Base-by-base conservation (phyloP, 2,113 vertebrate genomes). In the Takifugu flavidus region DNA sequence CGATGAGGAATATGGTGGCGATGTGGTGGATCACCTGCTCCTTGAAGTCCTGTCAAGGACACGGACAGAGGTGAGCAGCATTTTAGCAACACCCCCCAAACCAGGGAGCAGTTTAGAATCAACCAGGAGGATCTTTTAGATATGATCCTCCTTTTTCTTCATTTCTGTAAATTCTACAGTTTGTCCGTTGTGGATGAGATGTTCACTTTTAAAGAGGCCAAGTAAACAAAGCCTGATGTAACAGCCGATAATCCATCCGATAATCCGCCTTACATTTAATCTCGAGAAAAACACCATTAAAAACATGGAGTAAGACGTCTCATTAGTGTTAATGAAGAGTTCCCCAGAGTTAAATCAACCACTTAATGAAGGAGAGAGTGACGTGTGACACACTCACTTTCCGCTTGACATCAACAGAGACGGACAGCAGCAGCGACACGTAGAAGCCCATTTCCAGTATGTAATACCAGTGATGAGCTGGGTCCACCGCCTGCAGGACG, bases 1-100 rank as follows among this genome's bases (percentile, higher is more conserved):
- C 59, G 20, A 98, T 92, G 56, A 98, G 92, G 82, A 90, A 80
- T 68, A 98, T 88, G 65, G 96, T 94, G 65, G 92, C 91, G 10
- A 92, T 91, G 44, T 96, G 94, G 85, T 96, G 94, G 60, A 95
- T 53, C 12, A 96, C 90, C 82, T 98, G 96, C 73, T 95, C 93
- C 67, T 89, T 94, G 71, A 96, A 94, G 72, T 98, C 96, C 96
- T 98, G 77, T 26, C 6, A 1, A 39, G 34, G 62, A 77, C 13
- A 53, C 28, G 64, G 42, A 61, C 13, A 72, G 7, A 75, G 15
- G 45, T 47, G 25, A 70, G 25, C n/a, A 34, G 5, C 5, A 12
- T 10, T 11, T 50, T 47, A 62, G 46, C 53, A 67, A 49, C 29
- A 39, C 31, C 31, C 4, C 20, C 31, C 31, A 7, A 34, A 5